Percentiles rank a stretch among this genome's conserved stretches.
Conservation (phyloP, 2,113 vertebrate genomes). For the Verasper variegatus region DNA sequence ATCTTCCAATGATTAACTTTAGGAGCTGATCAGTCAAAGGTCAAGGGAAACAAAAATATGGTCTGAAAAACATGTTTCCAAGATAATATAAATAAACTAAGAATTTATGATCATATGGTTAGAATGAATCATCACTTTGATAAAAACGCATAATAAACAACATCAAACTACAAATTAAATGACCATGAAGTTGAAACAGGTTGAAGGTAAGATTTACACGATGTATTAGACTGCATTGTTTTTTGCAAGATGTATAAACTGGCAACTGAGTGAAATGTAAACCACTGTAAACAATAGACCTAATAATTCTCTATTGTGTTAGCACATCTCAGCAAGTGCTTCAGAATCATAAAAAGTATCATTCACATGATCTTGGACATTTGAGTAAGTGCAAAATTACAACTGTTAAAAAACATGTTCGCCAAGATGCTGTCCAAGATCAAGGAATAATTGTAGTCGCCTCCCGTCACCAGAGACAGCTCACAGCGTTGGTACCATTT, state of each 20-base stretch:
- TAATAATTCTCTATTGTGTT: background rate
- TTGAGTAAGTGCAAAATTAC: background rate
- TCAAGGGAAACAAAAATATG: too few species aligned
- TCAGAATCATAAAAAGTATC: background rate
- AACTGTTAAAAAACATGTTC: too few species aligned
- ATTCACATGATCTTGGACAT: background rate
- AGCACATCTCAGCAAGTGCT: background rate
- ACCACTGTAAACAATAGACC: constrained; percentile 7
- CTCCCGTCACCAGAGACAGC: background rate
- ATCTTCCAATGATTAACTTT: too few species aligned
- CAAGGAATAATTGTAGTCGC: background rate
- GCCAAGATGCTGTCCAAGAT: background rate
- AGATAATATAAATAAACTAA: too few species aligned
- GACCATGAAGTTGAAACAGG: background rate
- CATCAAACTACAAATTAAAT: background rate
- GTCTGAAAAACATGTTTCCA: too few species aligned
- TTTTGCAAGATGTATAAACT: constrained; percentile 12
- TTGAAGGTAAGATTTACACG: background rate
- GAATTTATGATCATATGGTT: too few species aligned
- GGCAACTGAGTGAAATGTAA: constrained; percentile 7
- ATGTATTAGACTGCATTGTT: background rate
- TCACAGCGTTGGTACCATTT: constrained; percentile 6
- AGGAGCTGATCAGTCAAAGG: too few species aligned
- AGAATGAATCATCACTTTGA: too few species aligned
- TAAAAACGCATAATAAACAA: too few species aligned